Base-by-base conservation (phyloP, 53 echinoderm and acorn worm genomes). In the Arbacia lixula region DNA sequence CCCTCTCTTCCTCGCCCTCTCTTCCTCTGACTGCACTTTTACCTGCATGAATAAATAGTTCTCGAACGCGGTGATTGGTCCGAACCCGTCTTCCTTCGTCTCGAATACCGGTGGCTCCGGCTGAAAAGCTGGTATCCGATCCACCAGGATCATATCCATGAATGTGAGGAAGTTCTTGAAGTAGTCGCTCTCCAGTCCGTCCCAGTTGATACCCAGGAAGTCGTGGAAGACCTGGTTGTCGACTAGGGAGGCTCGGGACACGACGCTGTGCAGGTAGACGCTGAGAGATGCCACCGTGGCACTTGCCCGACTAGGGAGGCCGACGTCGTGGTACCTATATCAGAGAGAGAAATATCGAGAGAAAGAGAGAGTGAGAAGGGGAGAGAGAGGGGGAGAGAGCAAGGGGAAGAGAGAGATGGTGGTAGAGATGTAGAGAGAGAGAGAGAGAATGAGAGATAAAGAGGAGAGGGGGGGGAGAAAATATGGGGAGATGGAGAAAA, bases 191-290 rank as follows among this genome's bases (percentile, higher is more conserved):
- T 88, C 88, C 69, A 60, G 85, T 11, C 91, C 91, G 42, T 91
- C 91, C 91, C 91, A 91, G 62, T 91, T 91, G 79, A 91, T 88
- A 10, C 91, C 91, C 11, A 91, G 80, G 85, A 91, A 91, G 43
- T 91, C 91, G 24, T 76, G 36, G 63, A 79, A 77, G 31, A 88
- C 53, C 16, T 62, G 71, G 40, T 67, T 77, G 34, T 87, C 84
- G 42, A 79, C 63, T 34, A 88, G 85, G 40, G 87, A 64, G 29
- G 60, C 55, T 27, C 60, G 53, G 4, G 37, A 63, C 50, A 91
- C 17, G 1, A 85, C 39, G 39, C 66, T 55, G 28, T 71, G 43
- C 4, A 85, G 50, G 80, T 91, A 91, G 5, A 26, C 79, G 46
- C 88, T 85, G 64, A 91, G 85, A 31, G 28, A 36, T 2, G 24